These are phyloP conservation scores for Spodoptera littoralis DNA, from an alignment of 2,888 invertebrate species.

Conservation along the genomic window DNA sequence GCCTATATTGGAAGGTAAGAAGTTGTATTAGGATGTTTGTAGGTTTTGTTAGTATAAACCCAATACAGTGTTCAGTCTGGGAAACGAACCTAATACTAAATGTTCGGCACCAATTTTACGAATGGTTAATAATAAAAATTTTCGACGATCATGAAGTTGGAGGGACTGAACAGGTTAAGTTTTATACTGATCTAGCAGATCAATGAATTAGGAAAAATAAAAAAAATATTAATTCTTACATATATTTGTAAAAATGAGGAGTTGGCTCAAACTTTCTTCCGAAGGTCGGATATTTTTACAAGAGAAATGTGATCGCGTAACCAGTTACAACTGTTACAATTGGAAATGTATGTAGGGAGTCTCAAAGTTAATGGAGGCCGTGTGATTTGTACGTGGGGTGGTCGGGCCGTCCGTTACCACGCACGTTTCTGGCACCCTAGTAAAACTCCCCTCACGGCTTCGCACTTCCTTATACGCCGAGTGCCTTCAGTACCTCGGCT, in stretches of 20 bases:
- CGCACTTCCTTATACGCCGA: slow-evolving; percentile 40
- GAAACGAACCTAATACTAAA: too few species aligned
- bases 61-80: too few species aligned
- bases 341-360: slow-evolving; percentile 52
- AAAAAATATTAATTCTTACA: too few species aligned
- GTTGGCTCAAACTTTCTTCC: slow-evolving; percentile 4
- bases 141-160: too few species aligned
- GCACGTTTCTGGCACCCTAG: slow-evolving; percentile 54
- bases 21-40: too few species aligned
- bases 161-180: too few species aligned
- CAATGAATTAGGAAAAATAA: too few species aligned
- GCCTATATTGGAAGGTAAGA: too few species aligned
- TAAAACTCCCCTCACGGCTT: slow-evolving; percentile 44
- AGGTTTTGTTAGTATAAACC: too few species aligned
- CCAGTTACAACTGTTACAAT: slow-evolving; percentile 43
- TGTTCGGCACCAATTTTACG: too few species aligned
- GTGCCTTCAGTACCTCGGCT: slow-evolving; percentile 13
- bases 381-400: slow-evolving; percentile 57
- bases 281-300: slow-evolving; percentile 18
- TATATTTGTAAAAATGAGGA: slow-evolving; percentile 3
- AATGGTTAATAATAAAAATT: too few species aligned
- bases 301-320: slow-evolving; percentile 33
- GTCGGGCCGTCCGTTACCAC: slow-evolving; percentile 43
- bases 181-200: too few species aligned
- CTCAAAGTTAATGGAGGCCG: slow-evolving; percentile 56